These are phyloP conservation scores for Tragelaphus strepsiceros DNA, from an alignment of 2,113 vertebrate species.

Conservation along the genomic window DNA sequence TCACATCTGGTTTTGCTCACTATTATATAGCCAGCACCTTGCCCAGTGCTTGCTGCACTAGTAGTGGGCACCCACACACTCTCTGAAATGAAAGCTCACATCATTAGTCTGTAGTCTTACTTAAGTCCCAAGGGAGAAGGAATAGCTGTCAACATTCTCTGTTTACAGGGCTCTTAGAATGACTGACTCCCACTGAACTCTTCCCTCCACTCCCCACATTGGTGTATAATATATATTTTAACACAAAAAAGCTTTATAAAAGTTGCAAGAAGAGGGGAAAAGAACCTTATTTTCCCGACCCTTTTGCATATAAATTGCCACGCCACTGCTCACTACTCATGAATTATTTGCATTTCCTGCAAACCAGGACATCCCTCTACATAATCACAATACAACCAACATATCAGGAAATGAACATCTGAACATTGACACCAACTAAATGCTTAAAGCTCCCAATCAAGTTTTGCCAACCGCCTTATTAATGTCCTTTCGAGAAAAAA, in stretches of 20 bases:
- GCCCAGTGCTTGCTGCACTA: background rate
- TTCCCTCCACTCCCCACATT: background rate
- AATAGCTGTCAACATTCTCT: background rate
- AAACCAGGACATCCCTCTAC: background rate
- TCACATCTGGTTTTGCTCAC: constrained; percentile 44
- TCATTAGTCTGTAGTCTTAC: background rate
- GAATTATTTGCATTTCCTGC: background rate
- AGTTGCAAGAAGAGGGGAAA: background rate
- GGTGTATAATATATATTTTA: background rate
- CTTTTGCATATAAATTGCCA: background rate
- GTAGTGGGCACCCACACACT: background rate
- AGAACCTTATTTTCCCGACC: background rate
- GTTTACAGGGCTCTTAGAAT: background rate
- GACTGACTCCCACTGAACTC: background rate
- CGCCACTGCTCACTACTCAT: background rate
- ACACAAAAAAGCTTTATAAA: background rate
- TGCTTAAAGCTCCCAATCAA: background rate
- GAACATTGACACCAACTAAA: background rate
- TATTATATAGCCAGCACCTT: background rate
- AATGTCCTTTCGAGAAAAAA: background rate
- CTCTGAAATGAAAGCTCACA: background rate
- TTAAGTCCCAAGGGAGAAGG: background rate
- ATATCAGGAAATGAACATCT: background rate
- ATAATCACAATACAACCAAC: background rate
- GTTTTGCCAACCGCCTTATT: background rate